Percentiles rank a stretch among this genome's conserved stretches.
Conservation (phyloP, 2,113 vertebrate species). For the Pan troglodytes region DNA sequence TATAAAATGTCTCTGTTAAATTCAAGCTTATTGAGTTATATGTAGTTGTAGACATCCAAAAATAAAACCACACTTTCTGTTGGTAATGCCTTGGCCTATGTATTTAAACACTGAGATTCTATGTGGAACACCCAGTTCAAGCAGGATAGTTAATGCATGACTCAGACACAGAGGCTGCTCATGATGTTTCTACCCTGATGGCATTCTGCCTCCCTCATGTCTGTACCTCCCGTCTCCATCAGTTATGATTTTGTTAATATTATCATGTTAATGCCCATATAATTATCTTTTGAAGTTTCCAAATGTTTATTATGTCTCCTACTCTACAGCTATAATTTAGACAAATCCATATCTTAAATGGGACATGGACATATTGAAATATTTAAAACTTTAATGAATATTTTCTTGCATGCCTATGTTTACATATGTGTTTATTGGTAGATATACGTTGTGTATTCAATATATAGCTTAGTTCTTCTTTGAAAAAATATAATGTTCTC, state of each 20-base stretch:
- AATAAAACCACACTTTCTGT: neutral
- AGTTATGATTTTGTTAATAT: neutral
- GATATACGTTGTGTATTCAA: neutral
- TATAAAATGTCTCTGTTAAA: neutral
- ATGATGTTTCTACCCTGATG: neutral
- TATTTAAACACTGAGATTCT: neutral
- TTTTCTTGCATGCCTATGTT: neutral
- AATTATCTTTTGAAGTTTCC: neutral
- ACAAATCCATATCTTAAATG: neutral
- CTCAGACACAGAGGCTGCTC: neutral
- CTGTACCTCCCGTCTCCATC: neutral
- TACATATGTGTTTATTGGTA: neutral
- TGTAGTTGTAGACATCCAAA: neutral
- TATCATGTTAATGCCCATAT: neutral
- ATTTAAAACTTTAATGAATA: neutral
- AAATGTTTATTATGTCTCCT: neutral
- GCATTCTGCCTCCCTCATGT: neutral
- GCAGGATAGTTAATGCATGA: neutral
- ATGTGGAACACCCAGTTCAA: neutral
- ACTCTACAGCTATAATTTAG: neutral
- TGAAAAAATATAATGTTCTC: neutral
- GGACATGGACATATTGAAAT: neutral
- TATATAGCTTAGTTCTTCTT: neutral
- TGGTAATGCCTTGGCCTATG: neutral
- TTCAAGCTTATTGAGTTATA: neutral